Evolutionary conservation across 2,888 invertebrate species (phyloP).

Genomic region (Rotaria macrura): DNA sequence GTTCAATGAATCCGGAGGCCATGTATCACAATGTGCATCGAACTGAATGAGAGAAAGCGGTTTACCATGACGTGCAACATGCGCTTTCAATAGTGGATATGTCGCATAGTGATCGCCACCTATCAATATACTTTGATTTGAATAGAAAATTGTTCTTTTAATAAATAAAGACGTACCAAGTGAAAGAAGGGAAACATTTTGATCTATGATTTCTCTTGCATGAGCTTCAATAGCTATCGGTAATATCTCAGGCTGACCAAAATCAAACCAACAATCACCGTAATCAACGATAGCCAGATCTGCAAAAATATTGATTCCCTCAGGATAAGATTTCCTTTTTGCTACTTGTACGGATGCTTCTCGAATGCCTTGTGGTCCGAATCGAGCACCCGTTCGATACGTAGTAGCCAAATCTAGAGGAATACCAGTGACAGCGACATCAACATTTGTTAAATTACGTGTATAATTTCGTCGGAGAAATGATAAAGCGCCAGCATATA

Average conservation of each 20-base stretch:
- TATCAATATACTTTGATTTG: not conserved
- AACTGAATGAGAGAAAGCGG: not conserved
- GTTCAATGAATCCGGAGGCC: not conserved
- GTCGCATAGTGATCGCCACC: not conserved
- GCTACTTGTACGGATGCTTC: constrained; percentile 41
- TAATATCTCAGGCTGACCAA: not conserved
- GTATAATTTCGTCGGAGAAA: not conserved
- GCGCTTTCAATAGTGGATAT: not conserved
- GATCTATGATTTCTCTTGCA: not conserved
- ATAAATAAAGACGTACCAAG: not conserved
- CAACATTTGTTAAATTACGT: not conserved
- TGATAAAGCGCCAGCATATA: not conserved
- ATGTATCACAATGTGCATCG: not conserved
- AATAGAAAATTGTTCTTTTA: not conserved
- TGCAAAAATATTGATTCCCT: not conserved
- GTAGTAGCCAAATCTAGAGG: constrained; percentile 46
- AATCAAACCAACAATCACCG: not conserved
- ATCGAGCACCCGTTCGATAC: constrained; percentile 44
- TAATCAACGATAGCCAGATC: not conserved
- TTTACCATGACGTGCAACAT: not conserved
- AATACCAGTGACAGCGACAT: constrained; percentile 46
- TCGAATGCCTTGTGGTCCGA: constrained; percentile 47
- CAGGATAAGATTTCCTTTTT: not conserved
- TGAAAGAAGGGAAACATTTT: not conserved
- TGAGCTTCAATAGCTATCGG: not conserved